Conservation (phyloP, 30 jellyfish, hydroid and myxozoan species). For the Aurelia aurita region DNA sequence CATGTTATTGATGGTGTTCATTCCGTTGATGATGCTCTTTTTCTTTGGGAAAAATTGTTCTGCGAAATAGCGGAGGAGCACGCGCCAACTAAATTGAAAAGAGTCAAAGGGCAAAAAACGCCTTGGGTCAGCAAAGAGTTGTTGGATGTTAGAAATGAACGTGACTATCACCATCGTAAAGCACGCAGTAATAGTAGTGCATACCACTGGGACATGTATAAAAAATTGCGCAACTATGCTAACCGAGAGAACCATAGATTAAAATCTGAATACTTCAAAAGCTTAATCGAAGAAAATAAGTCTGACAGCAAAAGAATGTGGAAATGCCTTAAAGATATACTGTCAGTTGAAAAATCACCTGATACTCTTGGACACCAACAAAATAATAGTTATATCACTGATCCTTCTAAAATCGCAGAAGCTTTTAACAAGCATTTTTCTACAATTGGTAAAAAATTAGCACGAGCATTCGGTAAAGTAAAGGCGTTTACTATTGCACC, state of each 20-base stretch:
- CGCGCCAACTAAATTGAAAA: conserved; percentile 40
- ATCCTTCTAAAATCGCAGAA: conserved; percentile 41
- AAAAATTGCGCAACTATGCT: conserved; percentile 42
- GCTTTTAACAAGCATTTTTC: conserved; percentile 49
- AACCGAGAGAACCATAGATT: conserved; percentile 45
- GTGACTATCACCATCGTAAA: conserved; percentile 57
- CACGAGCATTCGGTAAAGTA: conserved; percentile 16
- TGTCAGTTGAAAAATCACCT: conserved; percentile 46
- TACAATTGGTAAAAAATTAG: conserved; percentile 43
- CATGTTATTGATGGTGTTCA: conserved; percentile 50
- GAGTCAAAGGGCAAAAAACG: conserved; percentile 38
- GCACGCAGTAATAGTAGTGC: conserved; percentile 43
- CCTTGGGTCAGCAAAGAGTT: conserved; percentile 45
- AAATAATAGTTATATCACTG: conserved; percentile 39
- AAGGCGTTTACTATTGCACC: conserved; percentile 40
- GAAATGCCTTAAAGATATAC: conserved; percentile 45
- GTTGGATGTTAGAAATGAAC: conserved; percentile 31
- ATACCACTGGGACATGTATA: conserved; percentile 53
- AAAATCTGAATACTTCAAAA: conserved; percentile 49
- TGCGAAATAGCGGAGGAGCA: conserved; percentile 68
- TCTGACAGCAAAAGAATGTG: conserved; percentile 57
- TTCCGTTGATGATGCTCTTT: conserved; percentile 58
- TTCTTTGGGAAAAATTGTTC: conserved; percentile 39
- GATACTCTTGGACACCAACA: conserved; percentile 47
- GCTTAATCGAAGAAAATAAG: conserved; percentile 32